Conservation (phyloP, 2,888 invertebrate species). For the Plebejus argus region DNA sequence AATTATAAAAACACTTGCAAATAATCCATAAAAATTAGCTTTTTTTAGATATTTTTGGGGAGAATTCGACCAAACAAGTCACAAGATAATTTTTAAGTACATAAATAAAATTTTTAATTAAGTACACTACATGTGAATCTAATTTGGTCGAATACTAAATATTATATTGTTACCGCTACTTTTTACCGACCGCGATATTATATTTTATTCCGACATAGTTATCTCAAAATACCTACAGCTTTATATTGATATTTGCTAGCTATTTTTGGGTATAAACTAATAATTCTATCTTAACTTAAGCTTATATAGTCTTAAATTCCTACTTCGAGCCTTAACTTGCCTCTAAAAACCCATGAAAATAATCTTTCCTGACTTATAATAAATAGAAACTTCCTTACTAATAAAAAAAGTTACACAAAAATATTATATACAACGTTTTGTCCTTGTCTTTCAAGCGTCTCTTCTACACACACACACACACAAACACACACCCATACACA, state of each 20-base stretch:
- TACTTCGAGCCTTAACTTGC: not conserved
- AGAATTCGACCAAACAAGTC: conserved; percentile 1
- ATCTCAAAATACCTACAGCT: not conserved
- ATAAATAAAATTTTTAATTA: too few species aligned
- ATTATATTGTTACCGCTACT: not conserved
- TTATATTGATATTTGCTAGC: not conserved
- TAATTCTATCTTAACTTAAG: not conserved
- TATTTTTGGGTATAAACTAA: not conserved
- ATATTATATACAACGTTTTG: not conserved
- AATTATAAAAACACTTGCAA: not conserved
- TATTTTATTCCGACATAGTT: not conserved
- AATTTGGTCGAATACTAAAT: not conserved
- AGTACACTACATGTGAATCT: not conserved
- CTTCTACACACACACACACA: not conserved
- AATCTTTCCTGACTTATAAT: not conserved
- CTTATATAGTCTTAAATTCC: not conserved
- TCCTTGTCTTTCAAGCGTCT: not conserved
- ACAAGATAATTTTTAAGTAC: not conserved
- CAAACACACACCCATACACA: not conserved
- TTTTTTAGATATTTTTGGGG: not conserved
- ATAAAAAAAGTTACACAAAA: not conserved
- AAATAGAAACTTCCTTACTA: not conserved
- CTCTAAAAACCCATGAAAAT: not conserved
- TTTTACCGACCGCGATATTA: not conserved
- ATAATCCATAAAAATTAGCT: not conserved